Percentiles rank a stretch among this genome's conserved stretches.
These are phyloP conservation scores for Mormyrus lacerda DNA, from an alignment of 2,113 vertebrate genomes.

Conservation along the genomic window DNA sequence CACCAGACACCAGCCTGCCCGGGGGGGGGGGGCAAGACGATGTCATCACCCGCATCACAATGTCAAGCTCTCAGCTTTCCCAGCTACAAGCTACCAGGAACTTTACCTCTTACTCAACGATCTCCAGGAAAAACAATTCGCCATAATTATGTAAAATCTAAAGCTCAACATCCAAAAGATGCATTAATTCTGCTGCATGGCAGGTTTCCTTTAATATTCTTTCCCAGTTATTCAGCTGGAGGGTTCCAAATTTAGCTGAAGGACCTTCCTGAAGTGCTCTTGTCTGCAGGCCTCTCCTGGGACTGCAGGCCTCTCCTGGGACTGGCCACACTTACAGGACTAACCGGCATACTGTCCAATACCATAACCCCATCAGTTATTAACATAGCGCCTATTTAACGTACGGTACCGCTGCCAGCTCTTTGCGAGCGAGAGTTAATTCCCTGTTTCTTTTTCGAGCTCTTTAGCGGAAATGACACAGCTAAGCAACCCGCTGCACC, in stretches of 20 bases:
- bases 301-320: background rate
- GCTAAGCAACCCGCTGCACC: background rate
- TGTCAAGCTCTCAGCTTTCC: background rate
- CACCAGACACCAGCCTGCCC: slow-evolving; percentile 69
- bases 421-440: background rate
- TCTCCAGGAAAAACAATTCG: background rate
- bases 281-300: background rate
- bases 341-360: background rate
- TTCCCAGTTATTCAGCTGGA: background rate
- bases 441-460: background rate
- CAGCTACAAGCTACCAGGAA: background rate
- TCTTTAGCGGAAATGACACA: background rate
- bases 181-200: background rate
- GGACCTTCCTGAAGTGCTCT: background rate
- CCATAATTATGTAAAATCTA: background rate
- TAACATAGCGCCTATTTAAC: background rate
- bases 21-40: background rate
- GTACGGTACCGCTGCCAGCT: background rate
- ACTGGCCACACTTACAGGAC: background rate
- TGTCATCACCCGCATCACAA: background rate
- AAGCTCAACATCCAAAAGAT: background rate
- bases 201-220: background rate
- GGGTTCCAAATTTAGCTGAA: background rate
- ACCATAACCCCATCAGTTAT: background rate
- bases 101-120: background rate